Conservation (phyloP, 2,113 vertebrate species). For the Pampusana beccarii region DNA sequence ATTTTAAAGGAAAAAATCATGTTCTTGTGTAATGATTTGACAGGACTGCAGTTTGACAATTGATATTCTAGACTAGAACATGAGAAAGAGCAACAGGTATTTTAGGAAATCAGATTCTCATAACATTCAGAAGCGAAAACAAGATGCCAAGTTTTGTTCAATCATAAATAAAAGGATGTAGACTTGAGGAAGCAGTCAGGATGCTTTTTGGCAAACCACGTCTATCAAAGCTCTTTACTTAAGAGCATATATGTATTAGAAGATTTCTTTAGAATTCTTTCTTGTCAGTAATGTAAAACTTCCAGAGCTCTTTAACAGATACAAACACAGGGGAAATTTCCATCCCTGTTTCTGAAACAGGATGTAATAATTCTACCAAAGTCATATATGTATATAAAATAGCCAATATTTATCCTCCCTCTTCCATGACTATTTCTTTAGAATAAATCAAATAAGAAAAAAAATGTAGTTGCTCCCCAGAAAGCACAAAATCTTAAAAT, state of each 20-base stretch:
- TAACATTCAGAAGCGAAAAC: not conserved
- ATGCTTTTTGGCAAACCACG: not conserved
- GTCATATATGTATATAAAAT: not conserved
- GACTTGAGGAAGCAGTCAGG: not conserved
- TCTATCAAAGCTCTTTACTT: not conserved
- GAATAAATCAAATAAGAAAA: not conserved
- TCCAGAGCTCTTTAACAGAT: not conserved
- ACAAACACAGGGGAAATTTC: not conserved
- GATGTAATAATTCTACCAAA: not conserved
- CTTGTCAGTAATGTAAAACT: not conserved
- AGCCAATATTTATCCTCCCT: not conserved
- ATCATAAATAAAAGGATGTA: not conserved
- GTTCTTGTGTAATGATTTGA: not conserved
- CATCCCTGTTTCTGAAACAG: not conserved
- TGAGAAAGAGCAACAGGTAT: not conserved
- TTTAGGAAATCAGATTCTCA: not conserved
- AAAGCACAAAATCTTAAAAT: not conserved
- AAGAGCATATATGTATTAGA: rapidly evolving
- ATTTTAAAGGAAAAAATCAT: not conserved
- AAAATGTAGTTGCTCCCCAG: not conserved
- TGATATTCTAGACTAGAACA: not conserved
- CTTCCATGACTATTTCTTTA: not conserved
- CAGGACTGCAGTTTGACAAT: not conserved
- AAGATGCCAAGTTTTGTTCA: not conserved
- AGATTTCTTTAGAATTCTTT: not conserved